phyloP scores from a whole-genome alignment of 1,140 invertebrate species.

The Delia radicum region DNA sequence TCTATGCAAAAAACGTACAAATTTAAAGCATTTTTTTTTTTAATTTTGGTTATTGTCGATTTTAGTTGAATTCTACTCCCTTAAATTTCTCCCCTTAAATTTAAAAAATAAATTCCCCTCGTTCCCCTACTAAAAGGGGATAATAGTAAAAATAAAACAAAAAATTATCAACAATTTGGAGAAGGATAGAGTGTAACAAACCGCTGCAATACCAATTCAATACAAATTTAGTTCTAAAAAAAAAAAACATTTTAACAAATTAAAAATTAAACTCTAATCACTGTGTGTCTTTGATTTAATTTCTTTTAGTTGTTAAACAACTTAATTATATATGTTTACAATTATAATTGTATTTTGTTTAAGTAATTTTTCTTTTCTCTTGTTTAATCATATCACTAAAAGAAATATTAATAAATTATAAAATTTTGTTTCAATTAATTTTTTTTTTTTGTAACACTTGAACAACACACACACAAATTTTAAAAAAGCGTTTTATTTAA shows the following conservation, averaged over 20 bases:
- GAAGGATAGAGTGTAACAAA: conserved; percentile 16
- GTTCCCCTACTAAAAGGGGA: not conserved
- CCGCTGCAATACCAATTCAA: conserved; percentile 4
- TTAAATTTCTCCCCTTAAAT: not conserved
- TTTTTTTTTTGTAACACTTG: not conserved
- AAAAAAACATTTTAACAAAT: not conserved
- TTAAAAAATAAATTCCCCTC: not conserved
- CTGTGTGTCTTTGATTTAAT: not conserved
- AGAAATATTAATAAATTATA: conserved; percentile 1
- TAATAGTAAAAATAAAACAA: not conserved
- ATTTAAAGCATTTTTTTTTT: conserved; percentile 20
- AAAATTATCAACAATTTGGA: conserved; percentile 8
- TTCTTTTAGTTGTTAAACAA: conserved; percentile 13
- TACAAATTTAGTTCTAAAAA: not conserved
- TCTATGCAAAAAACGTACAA: conserved; percentile 25
- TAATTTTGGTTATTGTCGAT: conserved; percentile 6
- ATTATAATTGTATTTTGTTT: too few species aligned
- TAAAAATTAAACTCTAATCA: too few species aligned
- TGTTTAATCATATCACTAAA: not conserved
- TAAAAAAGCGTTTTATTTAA: not conserved
- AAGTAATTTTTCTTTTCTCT: too few species aligned
- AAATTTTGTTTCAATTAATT: not conserved
- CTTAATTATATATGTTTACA: not conserved
- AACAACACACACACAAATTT: conserved; percentile 7
- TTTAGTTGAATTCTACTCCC: not conserved